Evolutionary conservation across 2,113 vertebrate species (phyloP), one percentile per base, ranked within the genome.

Genomic region (Epinephelus lanceolatus): DNA sequence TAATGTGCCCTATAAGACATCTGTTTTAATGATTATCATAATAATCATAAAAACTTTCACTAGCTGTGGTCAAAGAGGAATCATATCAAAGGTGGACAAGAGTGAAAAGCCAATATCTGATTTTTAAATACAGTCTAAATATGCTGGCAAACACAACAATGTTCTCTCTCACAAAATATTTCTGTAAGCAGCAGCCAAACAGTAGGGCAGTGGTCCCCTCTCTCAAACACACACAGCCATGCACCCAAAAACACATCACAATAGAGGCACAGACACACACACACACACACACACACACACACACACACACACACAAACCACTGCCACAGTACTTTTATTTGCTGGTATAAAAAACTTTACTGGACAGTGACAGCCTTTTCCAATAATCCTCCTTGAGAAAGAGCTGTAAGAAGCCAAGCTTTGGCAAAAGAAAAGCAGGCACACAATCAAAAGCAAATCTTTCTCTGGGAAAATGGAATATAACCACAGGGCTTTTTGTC

Each of bases 401-500:
- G 65, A 86, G 85, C 83, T 90, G 63, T 80, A 88, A 71, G 76
- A 79, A 89, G 55, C 69, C 71, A 55, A 82, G 73, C 80, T 83
- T 73, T 79, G 70, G 72, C 27, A 57, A 61, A 65, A 80, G 45
- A 83, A 91, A 83, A 86, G 75, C 62, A 80, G 70, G 59, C 80
- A 40, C 80, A 91, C 86, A 86, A 90, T 89, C 70, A 13, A 85
- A 88, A 87, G 73, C 66, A 88, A 89, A 87, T 86, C 78, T 88
- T 86, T 88, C 78, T 80, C 52, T 86, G 86, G 76, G 89, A 84
- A 89, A 90, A 91, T 17, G 52, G 74, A 92, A 89, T 81, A 81
- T 85, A 89, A 86, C 92, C 88, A 80, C 71, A 8, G 80, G 78
- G 86, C 74, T 78, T 87, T 87, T 89, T 86, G 80, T 91, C 80